Conservation (phyloP, 2,113 vertebrate species). For the Bostrychus sinensis region DNA sequence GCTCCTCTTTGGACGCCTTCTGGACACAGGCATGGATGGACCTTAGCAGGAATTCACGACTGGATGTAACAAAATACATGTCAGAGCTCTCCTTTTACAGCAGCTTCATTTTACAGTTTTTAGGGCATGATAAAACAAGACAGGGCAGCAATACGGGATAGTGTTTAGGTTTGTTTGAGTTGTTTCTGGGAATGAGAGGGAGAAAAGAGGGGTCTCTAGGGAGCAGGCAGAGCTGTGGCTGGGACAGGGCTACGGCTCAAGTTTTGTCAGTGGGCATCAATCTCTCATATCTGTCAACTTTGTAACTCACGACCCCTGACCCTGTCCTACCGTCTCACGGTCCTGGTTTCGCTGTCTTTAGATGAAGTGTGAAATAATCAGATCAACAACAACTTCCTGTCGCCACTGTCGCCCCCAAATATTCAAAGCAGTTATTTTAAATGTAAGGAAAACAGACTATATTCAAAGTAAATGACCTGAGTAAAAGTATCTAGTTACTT, state of each 20-base stretch:
- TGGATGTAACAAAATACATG: conserved; percentile 70
- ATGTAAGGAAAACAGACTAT: no score
- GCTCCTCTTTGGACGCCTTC: no score
- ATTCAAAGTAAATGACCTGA: no score
- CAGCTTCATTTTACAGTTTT: conserved; percentile 55
- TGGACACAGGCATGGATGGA: no score
- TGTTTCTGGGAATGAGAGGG: conserved; percentile 36
- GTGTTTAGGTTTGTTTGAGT: conserved; percentile 40
- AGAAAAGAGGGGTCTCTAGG: conserved; percentile 48
- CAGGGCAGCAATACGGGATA: conserved; percentile 35
- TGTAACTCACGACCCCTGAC: conserved; percentile 71
- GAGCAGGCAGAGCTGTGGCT: conserved; percentile 55
- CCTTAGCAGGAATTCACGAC: conserved; percentile 58
- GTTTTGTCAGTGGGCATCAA: conserved; percentile 78
- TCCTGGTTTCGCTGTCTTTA: conserved; percentile 60
- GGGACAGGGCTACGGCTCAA: conserved; percentile 62
- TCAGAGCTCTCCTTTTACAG: conserved; percentile 60
- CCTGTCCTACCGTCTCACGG: conserved; percentile 61
- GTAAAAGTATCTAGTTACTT: background rate
- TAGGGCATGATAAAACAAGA: conserved; percentile 60
- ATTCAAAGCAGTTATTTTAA: no score
- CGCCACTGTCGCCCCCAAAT: no score
- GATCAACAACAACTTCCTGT: background rate
- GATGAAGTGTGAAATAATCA: conserved; percentile 16
- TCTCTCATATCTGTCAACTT: conserved; percentile 73